Conservation (phyloP, 2,888 invertebrate genomes). For the Sepiola atlantica region DNA sequence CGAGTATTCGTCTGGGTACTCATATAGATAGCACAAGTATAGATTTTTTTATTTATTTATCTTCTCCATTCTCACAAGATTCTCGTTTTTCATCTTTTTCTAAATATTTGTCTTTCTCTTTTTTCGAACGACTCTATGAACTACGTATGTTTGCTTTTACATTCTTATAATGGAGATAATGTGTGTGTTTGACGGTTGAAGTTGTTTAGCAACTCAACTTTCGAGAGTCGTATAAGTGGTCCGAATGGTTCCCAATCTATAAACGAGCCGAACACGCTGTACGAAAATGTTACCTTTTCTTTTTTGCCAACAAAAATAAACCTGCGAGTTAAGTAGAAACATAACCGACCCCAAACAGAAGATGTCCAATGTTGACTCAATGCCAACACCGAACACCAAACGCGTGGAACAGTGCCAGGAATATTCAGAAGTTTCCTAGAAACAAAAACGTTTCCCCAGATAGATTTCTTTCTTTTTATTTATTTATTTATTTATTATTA, state of each 20-base stretch:
- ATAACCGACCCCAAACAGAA: neutral
- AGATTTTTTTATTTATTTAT: neutral
- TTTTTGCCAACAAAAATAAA: slow-evolving; percentile 1
- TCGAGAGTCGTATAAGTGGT: neutral
- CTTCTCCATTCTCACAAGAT: neutral
- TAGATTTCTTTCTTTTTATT: neutral
- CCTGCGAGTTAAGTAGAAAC: neutral
- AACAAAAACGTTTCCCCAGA: neutral
- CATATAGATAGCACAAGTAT: too few relatives aligned
- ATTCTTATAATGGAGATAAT: neutral
- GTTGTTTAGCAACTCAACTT: neutral
- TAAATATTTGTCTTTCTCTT: too few relatives aligned
- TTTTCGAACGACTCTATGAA: neutral
- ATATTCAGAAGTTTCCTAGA: neutral
- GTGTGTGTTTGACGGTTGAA: neutral
- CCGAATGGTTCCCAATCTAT: neutral
- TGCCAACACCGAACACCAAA: neutral
- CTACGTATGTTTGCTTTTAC: neutral
- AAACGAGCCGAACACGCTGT: neutral
- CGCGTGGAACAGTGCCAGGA: neutral
- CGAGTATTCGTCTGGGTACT: too few relatives aligned
- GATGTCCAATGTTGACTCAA: neutral
- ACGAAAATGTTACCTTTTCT: neutral
- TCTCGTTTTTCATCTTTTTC: neutral
- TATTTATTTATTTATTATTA: neutral